Evolutionary conservation across 2,113 vertebrate species (phyloP).

Genomic region (Artemisiospiza belli): DNA sequence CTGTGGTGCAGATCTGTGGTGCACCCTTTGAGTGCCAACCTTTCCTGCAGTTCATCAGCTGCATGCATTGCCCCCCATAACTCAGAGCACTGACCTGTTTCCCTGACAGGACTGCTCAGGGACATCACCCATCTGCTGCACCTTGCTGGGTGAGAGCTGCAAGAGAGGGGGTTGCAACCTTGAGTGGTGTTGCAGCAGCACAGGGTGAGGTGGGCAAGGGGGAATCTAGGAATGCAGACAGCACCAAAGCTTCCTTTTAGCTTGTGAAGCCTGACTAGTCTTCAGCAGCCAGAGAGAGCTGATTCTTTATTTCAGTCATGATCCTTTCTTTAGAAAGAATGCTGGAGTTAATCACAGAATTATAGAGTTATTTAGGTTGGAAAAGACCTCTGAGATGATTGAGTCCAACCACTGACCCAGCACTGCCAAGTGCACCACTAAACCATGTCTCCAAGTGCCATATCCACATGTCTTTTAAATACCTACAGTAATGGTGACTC

Average conservation of each 20-base stretch:
- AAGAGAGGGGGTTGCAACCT: neutral
- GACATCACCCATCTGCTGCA: accelerated
- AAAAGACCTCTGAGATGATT: neutral
- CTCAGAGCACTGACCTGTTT: too few relatives aligned
- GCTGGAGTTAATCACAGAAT: neutral
- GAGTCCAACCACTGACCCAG: neutral
- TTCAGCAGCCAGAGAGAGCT: neutral
- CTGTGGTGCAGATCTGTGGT: too few relatives aligned
- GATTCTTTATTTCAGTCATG: neutral
- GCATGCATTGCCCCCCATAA: accelerated
- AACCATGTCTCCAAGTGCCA: neutral
- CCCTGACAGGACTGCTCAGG: accelerated
- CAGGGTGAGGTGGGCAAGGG: accelerated
- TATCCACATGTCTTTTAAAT: accelerated
- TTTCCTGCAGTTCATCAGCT: accelerated
- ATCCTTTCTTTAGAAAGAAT: neutral
- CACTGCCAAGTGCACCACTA: neutral
- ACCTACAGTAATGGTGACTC: neutral
- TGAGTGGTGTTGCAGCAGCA: accelerated
- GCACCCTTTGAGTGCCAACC: neutral
- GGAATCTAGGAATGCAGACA: neutral
- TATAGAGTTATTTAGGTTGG: neutral
- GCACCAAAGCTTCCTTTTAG: neutral
- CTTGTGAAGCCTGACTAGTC: neutral
- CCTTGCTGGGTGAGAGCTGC: neutral